Evolutionary conservation across 2,113 vertebrate genomes (phyloP).

Genomic region (Cyanoderma ruficeps): DNA sequence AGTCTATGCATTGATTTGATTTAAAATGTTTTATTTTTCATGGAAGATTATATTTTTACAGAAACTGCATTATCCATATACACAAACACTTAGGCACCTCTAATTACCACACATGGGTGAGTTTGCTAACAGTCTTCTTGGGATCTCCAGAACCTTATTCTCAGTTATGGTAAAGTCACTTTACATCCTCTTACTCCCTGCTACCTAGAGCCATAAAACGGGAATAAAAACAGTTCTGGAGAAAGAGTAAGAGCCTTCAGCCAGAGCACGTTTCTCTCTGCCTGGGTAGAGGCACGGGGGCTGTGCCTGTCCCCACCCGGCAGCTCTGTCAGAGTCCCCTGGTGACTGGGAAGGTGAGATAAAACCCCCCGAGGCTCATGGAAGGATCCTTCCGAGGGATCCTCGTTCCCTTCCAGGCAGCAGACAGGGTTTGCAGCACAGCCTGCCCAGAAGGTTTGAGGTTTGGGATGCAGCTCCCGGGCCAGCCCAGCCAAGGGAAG

Average conservation of each 20-base stretch:
- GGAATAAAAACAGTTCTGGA: neutral
- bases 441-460: neutral
- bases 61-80: neutral
- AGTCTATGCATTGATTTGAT: neutral
- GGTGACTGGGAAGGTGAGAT: neutral
- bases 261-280: neutral
- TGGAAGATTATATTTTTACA: neutral
- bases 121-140: neutral
- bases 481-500: neutral
- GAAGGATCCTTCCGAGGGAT: neutral
- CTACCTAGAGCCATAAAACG: neutral
- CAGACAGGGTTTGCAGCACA: neutral
- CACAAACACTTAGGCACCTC: conserved; percentile 11
- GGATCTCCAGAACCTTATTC: neutral
- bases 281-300: neutral
- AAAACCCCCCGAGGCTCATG: neutral
- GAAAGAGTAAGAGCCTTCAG: neutral
- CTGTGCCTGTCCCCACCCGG: neutral
- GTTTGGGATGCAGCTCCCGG: neutral
- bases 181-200: neutral
- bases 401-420: neutral
- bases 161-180: neutral
- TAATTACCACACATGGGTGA: neutral
- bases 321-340: neutral
- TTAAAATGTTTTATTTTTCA: neutral